Evolutionary conservation across 2,113 vertebrate genomes (phyloP), one percentile per base, ranked within the genome.

Genomic region (Cyanoderma ruficeps): DNA sequence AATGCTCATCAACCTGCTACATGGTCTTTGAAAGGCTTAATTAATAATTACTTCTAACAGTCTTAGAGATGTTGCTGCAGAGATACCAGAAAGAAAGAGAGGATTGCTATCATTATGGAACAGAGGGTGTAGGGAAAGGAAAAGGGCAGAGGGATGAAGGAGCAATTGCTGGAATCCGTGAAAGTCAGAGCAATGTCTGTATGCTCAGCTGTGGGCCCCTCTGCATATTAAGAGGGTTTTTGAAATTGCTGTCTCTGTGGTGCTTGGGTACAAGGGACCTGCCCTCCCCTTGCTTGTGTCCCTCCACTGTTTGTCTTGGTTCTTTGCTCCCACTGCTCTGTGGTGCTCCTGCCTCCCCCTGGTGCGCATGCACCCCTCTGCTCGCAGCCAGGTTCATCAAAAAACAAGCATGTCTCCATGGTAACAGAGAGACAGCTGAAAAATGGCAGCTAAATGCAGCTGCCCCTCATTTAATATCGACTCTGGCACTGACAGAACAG

Each of bases 381-480:
- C 91, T 88, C 1, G 0, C 67, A 84, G 94, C 92, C 95, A 97
- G 95, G 93, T 95, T 97, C 94, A 89, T 86, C 11, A 39, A 53
- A 33, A 97, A 92, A 83, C 95, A 97, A 96, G 94, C 0, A 1
- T 53, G 98, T 99, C 97, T 98, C 99, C 98, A 98, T 98, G 98
- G 99, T 83, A 98, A 99, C 98, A 4, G 92, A 91, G 94, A 98
- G 97, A 98, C 98, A 98, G 98, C 98, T 98, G 98, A 98, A 98
- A 99, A 99, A 99, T 98, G 98, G 99, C 98, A 99, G 98, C 98
- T 97, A 97, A 98, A 97, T 98, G 97, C 98, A 98, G 98, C 97
- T 98, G 98, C 98, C 98, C 98, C 98, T 99, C 99, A 99, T 99
- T 99, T 99, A 98, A 98, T 99, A 99, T 99, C 97, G 98, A 98